Evolutionary conservation across 1,140 invertebrate species (phyloP).

Genomic region (Megalonaias nervosa): DNA sequence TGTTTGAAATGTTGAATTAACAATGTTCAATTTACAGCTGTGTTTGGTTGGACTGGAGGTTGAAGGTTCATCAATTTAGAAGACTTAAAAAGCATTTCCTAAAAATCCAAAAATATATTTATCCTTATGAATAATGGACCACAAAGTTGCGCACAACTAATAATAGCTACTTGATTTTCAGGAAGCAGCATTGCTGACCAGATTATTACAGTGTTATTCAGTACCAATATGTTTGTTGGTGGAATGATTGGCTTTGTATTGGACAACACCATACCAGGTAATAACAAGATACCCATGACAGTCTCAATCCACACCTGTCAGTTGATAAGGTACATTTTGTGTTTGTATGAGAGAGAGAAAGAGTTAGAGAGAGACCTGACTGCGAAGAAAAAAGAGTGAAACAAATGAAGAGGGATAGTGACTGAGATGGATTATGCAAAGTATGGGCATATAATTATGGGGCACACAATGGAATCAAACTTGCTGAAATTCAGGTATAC

Average conservation of each 20-base stretch:
- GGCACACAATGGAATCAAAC: background rate
- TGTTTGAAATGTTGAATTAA: too few relatives aligned
- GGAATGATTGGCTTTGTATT: conserved; percentile 60
- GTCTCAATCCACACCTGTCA: background rate
- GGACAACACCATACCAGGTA: conserved; percentile 67
- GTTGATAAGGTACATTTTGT: background rate
- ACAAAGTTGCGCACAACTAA: background rate
- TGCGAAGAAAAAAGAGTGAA: background rate
- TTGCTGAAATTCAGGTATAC: too few relatives aligned
- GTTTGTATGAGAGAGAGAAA: background rate
- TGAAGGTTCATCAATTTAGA: too few relatives aligned
- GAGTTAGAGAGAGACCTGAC: background rate
- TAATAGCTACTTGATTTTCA: conserved; percentile 23
- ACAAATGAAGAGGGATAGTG: too few relatives aligned
- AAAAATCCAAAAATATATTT: too few relatives aligned
- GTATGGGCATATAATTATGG: background rate
- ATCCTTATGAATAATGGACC: too few relatives aligned
- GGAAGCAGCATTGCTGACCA: conserved; percentile 54
- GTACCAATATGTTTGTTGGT: conserved; percentile 66
- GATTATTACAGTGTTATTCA: conserved; percentile 54
- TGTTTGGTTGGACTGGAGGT: too few relatives aligned
- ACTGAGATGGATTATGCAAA: background rate
- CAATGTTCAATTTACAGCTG: too few relatives aligned
- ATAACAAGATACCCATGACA: conserved; percentile 46
- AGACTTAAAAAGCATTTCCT: too few relatives aligned